These are phyloP conservation scores for Phragmatobia fuliginosa DNA, from an alignment of 2,888 invertebrate genomes.

Conservation along the genomic window DNA sequence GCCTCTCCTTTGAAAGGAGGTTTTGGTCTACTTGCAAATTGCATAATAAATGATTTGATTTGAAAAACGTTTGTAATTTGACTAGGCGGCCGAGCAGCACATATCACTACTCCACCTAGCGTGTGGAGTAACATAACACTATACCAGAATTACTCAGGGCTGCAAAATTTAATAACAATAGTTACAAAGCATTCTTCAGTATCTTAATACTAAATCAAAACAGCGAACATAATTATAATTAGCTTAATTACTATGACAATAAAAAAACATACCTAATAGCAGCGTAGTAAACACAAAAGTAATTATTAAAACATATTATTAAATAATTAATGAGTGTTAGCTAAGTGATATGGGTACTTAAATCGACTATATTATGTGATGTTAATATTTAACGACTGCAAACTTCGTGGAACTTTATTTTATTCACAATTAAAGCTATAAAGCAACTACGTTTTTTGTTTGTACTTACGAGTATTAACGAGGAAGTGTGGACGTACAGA, in stretches of 20 bases:
- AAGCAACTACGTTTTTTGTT: not conserved
- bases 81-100: too few species aligned
- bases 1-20: too few species aligned
- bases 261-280: not conserved
- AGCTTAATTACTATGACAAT: constrained; percentile 1
- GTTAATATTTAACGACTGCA: not conserved
- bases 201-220: not conserved
- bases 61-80: too few species aligned
- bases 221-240: not conserved
- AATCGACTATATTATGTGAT: not conserved
- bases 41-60: too few species aligned
- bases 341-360: not conserved
- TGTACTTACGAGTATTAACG: not conserved
- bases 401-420: not conserved
- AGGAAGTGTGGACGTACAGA: too few species aligned
- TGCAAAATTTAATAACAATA: not conserved
- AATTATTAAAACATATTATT: not conserved
- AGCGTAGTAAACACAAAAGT: not conserved
- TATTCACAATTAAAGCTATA: too few species aligned
- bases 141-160: too few species aligned
- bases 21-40: too few species aligned
- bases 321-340: not conserved
- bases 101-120: too few species aligned
- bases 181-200: not conserved
- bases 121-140: too few species aligned